A percentile compares a stretch with the other conserved stretches of the same genome.
Evolutionary conservation across 2,797 vertebrate species (phyloP).

Genomic region (Acanthurus leucopareius): DNA sequence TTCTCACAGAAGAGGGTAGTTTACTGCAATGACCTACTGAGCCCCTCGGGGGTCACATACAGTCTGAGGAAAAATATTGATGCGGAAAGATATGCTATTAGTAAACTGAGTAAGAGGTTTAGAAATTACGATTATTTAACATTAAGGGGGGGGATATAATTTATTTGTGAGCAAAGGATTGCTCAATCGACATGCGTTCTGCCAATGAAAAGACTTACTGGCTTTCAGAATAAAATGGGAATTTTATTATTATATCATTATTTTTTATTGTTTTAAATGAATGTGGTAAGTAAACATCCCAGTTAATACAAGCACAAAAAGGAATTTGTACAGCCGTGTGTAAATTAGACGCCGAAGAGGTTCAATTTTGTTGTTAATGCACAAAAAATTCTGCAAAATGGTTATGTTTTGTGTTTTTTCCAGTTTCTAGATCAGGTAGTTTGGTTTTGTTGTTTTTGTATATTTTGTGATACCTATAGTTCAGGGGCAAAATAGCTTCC

Average conservation of each 20-base stretch:
- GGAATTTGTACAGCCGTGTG: constrained; percentile 20
- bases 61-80: constrained; percentile 20
- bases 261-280: constrained; percentile 33
- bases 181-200: not conserved
- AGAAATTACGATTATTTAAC: constrained; percentile 61
- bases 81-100: constrained; percentile 20
- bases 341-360: constrained; percentile 9
- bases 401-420: not conserved
- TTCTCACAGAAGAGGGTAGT: constrained; percentile 39
- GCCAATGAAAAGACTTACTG: constrained; percentile 18
- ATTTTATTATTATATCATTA: constrained; percentile 22
- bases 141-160: constrained; percentile 40
- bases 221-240: constrained; percentile 22
- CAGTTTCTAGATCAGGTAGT: not conserved
- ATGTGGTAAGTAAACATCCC: constrained; percentile 24
- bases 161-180: constrained; percentile 57
- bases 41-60: constrained; percentile 33
- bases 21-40: constrained; percentile 66
- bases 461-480: constrained; percentile 23
- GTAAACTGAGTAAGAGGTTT: constrained; percentile 18
- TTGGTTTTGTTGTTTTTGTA: constrained; percentile 32
- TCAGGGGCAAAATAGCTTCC: constrained; percentile 4
- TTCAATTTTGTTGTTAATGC: constrained; percentile 6
- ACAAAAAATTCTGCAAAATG: not conserved
- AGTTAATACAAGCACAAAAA: constrained; percentile 7